Conservation (phyloP, 2,113 vertebrate species). For the Callopanchax toddi region DNA sequence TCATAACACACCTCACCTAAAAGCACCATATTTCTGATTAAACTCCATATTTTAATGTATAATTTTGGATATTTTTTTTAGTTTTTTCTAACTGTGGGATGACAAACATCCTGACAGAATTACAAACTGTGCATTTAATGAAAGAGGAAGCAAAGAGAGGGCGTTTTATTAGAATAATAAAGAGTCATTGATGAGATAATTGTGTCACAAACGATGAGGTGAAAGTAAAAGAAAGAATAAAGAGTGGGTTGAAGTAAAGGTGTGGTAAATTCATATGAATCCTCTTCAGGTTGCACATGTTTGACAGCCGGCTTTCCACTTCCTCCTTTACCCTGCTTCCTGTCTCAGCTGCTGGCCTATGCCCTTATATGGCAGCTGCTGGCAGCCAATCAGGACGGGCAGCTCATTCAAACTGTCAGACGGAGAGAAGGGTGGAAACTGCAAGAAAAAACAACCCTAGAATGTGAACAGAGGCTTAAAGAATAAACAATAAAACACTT, state of each 20-base stretch:
- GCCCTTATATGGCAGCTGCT: conserved; percentile 73
- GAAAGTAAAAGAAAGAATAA: no score
- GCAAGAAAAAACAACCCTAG: conserved; percentile 59
- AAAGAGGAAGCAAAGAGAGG: not conserved
- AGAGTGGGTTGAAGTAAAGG: conserved; percentile 37
- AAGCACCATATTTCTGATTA: no score
- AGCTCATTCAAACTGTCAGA: conserved; percentile 70
- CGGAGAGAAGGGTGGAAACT: conserved; percentile 67
- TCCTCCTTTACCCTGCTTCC: conserved; percentile 74
- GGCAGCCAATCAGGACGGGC: conserved; percentile 61
- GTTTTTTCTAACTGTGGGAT: no score
- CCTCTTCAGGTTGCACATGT: conserved; percentile 45
- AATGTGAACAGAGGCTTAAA: conserved; percentile 11
- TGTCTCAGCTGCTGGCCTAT: conserved; percentile 69
- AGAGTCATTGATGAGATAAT: no score
- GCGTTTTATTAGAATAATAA: not conserved
- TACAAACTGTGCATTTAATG: not conserved
- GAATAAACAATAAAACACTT: conserved; percentile 18
- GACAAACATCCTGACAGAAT: no score
- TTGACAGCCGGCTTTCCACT: conserved; percentile 59
- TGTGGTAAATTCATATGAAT: conserved; percentile 54
- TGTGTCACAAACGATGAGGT: no score
- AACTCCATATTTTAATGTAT: no score
- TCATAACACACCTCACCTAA: no score
- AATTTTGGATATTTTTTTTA: no score